Base-by-base conservation (phyloP, 2,888 invertebrate species). In the Agrochola litura region DNA sequence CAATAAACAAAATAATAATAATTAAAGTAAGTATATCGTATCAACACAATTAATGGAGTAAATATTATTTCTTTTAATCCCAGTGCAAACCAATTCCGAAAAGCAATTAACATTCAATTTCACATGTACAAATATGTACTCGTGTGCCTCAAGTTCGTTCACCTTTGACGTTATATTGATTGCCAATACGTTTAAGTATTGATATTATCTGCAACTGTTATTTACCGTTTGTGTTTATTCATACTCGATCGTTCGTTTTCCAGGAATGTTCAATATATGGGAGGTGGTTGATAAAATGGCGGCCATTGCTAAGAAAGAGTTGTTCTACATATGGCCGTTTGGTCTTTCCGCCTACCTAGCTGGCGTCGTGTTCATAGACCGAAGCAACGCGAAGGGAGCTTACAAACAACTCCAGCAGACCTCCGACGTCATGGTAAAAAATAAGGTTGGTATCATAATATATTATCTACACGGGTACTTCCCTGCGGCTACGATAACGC, bases 221-320 rank as follows among this genome's bases (percentile, higher is more conserved):
- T 73, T 67, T 63, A 58, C 61, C 14, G 16, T 56, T 16, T 25
- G 6, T 52, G 61, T 70, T 56, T 60, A 60, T 58, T 81, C 1
- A 61, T 25, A 37, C 12, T 70, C 43, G 16, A 66, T 66, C 66
- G 41, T 43, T 71, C 52, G 52, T 76, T 87, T 90, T 78, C 43
- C 91, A 97, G 97, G 97, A 22, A 97, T 97, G 97, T 97, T 97
- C 93, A 97, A 97, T 86, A 95, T 97, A 84, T 97, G 97, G 97
- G 96, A 97, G 63, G 91, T 94, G 3, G 94, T 96, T 64, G 95
- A 97, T 75, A 97, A 97, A 82, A 96, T 97, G 87, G 97, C 97
- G 2, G 97, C 97, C 4, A 95, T 98, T 52, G 97, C 97, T 6
- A 98, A 97, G 91, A 97, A 97, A 87, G 97, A 97, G 87, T 88